Conservation (phyloP, 2,113 vertebrate species). For the Cottus gobio region DNA sequence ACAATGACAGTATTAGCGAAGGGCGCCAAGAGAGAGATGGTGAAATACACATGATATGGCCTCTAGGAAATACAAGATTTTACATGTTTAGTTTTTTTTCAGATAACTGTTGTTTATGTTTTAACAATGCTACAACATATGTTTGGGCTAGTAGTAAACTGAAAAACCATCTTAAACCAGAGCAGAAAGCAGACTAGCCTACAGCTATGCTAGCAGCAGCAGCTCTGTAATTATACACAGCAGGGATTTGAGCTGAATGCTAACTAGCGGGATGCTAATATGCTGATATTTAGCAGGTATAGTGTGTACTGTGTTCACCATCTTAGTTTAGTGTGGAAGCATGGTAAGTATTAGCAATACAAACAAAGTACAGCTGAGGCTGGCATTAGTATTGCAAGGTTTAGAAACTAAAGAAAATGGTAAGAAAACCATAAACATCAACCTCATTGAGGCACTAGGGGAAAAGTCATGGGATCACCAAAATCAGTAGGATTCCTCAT, state of each 20-base stretch:
- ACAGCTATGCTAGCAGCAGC: no score
- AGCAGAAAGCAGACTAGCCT: neutral
- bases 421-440: neutral
- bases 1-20: conserved; percentile 18
- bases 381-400: neutral
- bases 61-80: neutral
- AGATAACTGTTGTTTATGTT: neutral
- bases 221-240: no score
- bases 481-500: neutral
- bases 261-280: neutral
- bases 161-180: no score
- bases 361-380: neutral
- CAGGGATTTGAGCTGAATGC: neutral
- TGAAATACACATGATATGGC: neutral
- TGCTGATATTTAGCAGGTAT: neutral
- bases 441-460: neutral
- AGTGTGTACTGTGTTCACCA: neutral
- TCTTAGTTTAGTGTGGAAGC: neutral
- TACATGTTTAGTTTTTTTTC: neutral
- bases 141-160: no score
- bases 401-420: neutral
- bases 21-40: neutral
- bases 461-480: neutral
- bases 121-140: neutral
- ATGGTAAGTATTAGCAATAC: neutral